A percentile compares a stretch with the other conserved stretches of the same genome.
Evolutionary conservation across 2,888 invertebrate species (phyloP).

Genomic region (Ophioninae sp.): DNA sequence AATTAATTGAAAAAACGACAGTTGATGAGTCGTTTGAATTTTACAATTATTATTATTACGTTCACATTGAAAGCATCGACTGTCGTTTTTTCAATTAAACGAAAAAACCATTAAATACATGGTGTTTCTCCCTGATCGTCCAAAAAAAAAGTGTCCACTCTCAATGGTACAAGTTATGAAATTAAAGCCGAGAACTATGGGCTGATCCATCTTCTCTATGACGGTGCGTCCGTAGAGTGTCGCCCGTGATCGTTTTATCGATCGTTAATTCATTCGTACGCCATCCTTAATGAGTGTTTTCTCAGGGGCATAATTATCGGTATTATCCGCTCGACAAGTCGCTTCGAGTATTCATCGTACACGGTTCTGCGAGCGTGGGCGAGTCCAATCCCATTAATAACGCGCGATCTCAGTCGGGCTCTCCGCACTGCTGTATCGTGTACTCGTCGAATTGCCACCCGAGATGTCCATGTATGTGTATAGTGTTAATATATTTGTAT

Average conservation of each 20-base stretch:
- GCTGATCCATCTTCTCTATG: slow-evolving; percentile 39
- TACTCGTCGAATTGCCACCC: not conserved
- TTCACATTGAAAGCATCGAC: too few relatives aligned
- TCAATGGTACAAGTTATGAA: not conserved
- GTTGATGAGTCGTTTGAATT: too few relatives aligned
- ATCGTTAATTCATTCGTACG: slow-evolving; percentile 71
- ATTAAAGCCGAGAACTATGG: slow-evolving; percentile 20
- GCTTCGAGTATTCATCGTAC: slow-evolving; percentile 62
- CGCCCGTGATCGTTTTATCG: slow-evolving; percentile 64
- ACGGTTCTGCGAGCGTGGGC: slow-evolving; percentile 67
- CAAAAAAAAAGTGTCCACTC: not conserved
- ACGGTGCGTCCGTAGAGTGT: slow-evolving; percentile 37
- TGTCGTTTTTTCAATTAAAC: too few relatives aligned
- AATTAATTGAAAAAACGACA: too few relatives aligned
- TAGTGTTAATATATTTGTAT: not conserved
- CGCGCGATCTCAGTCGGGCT: slow-evolving; percentile 56
- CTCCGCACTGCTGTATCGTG: slow-evolving; percentile 25
- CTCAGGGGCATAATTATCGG: slow-evolving; percentile 71
- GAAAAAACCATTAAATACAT: too few relatives aligned
- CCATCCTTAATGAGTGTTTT: slow-evolving; percentile 68
- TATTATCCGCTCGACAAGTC: slow-evolving; percentile 68
- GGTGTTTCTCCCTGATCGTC: not conserved
- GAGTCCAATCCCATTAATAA: slow-evolving; percentile 67
- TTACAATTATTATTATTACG: too few relatives aligned
- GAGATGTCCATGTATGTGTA: not conserved